A percentile compares a stretch with the other conserved stretches of the same genome.
phyloP scores from a whole-genome alignment of 2,797 vertebrate genomes.

The Micromesistius poutassou region DNA sequence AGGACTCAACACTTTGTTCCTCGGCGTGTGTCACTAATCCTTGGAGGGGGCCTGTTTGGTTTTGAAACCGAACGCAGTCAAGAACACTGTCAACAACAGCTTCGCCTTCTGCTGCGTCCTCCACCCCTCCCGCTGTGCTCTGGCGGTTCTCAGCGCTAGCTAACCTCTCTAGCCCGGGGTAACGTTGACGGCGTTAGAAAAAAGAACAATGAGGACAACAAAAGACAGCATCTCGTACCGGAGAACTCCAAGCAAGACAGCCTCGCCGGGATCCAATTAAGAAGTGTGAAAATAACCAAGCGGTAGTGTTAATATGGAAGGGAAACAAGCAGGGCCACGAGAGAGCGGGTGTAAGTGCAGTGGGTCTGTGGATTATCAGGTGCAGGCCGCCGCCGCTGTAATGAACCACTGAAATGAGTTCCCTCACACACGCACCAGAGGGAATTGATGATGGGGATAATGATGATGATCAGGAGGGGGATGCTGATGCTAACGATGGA shows the following conservation, averaged over 20 bases:
- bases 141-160: background rate
- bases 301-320: background rate
- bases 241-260: background rate
- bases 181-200: background rate
- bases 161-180: background rate
- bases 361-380: conserved; percentile 3
- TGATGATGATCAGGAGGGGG: background rate
- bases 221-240: background rate
- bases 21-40: background rate
- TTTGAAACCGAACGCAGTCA: background rate
- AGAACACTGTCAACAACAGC: background rate
- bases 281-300: background rate
- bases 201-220: background rate
- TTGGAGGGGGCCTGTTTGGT: background rate
- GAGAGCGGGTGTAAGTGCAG: background rate
- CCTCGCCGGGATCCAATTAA: background rate
- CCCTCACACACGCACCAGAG: background rate
- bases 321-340: background rate
- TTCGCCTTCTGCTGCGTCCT: background rate
- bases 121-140: background rate
- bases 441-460: background rate
- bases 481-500: background rate
- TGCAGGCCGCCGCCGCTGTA: background rate
- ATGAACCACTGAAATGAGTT: background rate
- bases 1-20: background rate